Evolutionary conservation across 2,888 invertebrate species (phyloP).

Genomic region (Nemoura dubitans): DNA sequence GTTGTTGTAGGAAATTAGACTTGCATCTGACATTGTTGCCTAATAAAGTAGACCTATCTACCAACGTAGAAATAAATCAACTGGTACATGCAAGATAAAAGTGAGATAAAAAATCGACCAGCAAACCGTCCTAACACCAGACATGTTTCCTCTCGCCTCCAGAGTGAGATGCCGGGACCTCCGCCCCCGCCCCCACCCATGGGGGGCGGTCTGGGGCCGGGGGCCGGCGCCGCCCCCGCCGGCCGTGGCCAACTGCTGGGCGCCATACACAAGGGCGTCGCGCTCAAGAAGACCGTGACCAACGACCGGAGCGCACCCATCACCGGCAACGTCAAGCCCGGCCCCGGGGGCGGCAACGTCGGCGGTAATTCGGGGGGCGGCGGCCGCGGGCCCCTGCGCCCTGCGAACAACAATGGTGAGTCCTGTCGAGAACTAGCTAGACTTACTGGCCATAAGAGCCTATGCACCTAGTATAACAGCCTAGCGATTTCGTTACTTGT

Average conservation of each 20-base stretch:
- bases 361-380: neutral
- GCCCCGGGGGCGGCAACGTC: neutral
- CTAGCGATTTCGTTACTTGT: too few species aligned
- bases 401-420: slow-evolving; percentile 15
- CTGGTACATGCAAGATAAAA: too few species aligned
- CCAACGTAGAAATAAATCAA: too few species aligned
- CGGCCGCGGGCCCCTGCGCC: too few species aligned
- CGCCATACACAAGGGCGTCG: slow-evolving; percentile 84
- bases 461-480: too few species aligned
- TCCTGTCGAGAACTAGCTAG: too few species aligned
- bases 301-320: slow-evolving; percentile 87
- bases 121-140: neutral
- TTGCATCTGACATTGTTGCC: too few species aligned
- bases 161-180: slow-evolving; percentile 64
- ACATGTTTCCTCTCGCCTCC: neutral
- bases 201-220: slow-evolving; percentile 64
- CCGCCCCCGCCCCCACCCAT: slow-evolving; percentile 71
- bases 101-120: too few species aligned
- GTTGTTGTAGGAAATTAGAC: too few species aligned
- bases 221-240: slow-evolving; percentile 61
- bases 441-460: too few species aligned
- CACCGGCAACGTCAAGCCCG: slow-evolving; percentile 28
- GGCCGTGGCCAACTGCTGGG: slow-evolving; percentile 76
- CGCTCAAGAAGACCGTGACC: slow-evolving; percentile 86
- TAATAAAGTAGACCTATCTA: too few species aligned